phyloP scores from a whole-genome alignment of 92 coral and sea anemone genomes.

The Scolanthus callimorphus region DNA sequence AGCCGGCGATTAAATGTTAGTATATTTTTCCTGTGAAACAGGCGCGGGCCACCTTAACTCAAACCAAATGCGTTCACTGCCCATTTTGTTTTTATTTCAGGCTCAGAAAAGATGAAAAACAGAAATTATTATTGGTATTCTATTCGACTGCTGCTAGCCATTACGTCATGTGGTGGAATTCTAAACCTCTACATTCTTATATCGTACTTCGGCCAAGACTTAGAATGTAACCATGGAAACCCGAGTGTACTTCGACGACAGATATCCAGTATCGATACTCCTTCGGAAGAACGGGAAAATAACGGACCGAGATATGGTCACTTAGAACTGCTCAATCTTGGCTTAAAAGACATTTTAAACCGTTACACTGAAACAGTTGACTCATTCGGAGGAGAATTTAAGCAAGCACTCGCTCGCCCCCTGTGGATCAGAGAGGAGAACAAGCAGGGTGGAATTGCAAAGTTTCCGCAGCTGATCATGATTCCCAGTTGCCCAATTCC shows the following conservation, averaged over 20 bases:
- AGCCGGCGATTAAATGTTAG: too few species aligned
- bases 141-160: constrained; percentile 11
- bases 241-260: constrained; percentile 61
- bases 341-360: constrained; percentile 74
- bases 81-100: too few species aligned
- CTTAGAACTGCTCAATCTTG: constrained; percentile 66
- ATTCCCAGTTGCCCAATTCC: constrained; percentile 25
- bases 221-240: constrained; percentile 18
- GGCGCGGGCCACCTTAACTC: too few species aligned
- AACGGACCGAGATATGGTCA: constrained; percentile 42
- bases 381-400: constrained; percentile 39
- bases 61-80: too few species aligned
- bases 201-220: constrained; percentile 13
- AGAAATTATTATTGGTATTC: too few species aligned
- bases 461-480: background rate
- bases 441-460: background rate
- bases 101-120: too few species aligned
- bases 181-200: constrained; percentile 52
- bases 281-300: constrained; percentile 14
- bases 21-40: too few species aligned
- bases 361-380: constrained; percentile 55
- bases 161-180: constrained; percentile 49
- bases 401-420: constrained; percentile 8
- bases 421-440: background rate
- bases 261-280: constrained; percentile 67